Evolutionary conservation across 2,888 invertebrate genomes (phyloP).

Genomic region (Protodeltote pygarga): DNA sequence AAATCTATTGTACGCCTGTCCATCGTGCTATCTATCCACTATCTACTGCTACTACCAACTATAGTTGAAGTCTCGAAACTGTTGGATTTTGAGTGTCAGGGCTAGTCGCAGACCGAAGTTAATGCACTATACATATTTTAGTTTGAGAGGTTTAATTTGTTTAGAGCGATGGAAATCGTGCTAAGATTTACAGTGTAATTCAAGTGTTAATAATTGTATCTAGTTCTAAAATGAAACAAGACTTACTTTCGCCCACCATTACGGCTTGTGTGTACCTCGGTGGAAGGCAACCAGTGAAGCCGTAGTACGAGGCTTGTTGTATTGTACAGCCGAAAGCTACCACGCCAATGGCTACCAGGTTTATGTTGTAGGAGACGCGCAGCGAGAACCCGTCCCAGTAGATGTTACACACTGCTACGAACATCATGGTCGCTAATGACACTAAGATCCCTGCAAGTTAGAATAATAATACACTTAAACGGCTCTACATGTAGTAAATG

Average conservation of each 20-base stretch:
- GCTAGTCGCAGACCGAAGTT: too few species aligned
- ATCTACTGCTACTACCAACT: too few species aligned
- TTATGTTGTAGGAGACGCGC: conserved; percentile 93
- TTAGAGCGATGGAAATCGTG: too few species aligned
- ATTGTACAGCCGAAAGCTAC: conserved; percentile 97
- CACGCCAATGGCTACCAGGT: conserved; percentile 93
- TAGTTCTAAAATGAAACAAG: neutral
- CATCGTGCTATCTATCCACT: too few species aligned
- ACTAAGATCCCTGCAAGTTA: conserved; percentile 90
- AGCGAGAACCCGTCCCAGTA: conserved; percentile 94
- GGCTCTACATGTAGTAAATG: neutral
- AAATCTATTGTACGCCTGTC: too few species aligned
- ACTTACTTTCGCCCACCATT: conserved; percentile 97
- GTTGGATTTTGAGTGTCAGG: too few species aligned
- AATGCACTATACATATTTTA: too few species aligned
- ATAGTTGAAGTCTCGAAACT: too few species aligned
- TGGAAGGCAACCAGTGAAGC: conserved; percentile 96
- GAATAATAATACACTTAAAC: conserved; percentile 1
- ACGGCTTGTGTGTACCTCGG: conserved; percentile 96
- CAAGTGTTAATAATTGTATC: neutral
- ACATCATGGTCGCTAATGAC: conserved; percentile 92
- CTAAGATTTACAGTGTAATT: too few species aligned
- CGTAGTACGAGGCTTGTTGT: conserved; percentile 97
- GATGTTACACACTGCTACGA: conserved; percentile 94
- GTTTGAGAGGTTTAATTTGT: too few species aligned